Evolutionary conservation across 92 coral and sea anemone species (phyloP), one percentile per base, ranked within the genome.

Genomic region (Scolanthus callimorphus): DNA sequence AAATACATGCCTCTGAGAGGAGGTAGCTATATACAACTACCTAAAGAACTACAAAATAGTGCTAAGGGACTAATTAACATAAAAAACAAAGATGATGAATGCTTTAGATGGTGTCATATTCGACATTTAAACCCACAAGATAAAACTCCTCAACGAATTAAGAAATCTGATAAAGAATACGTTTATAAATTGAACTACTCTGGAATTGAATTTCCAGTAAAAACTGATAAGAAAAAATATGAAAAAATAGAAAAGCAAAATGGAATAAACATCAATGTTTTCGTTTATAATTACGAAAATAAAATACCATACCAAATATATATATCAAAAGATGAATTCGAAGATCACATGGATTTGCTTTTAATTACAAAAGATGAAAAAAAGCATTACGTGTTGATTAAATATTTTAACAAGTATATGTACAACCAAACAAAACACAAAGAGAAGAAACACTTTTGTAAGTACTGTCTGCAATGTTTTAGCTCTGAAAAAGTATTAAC

Each of bases 31-130:
- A n/a, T n/a, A n/a, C n/a, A n/a, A n/a, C n/a, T n/a, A n/a, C n/a
- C n/a, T n/a, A n/a, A n/a, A n/a, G n/a, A n/a, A n/a, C n/a, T n/a
- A n/a, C n/a, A n/a, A n/a, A n/a, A n/a, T n/a, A n/a, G n/a, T n/a
- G n/a, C 4, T 46, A 75, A 67, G 31, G 76, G 76, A 2, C 48
- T 67, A 15, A 49, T 74, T 4, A 66, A 75, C 21, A 12, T 76
- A 0, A 11, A 66, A 54, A 75, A 57, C 17, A 25, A 56, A 4
- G 51, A 74, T 49, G 20, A 66, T 37, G 20, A 74, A 29, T 74
- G 71, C n/a, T 67, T 67, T 23, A 67, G 74, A 55, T 67, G 65
- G 65, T 67, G 65, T 67, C 74, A 67, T n/a, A 44, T 67, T n/a
- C 0, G 74, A 25, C 55, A 39, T 13, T 25, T 67, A 1, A 55